Evolutionary conservation across 2,888 invertebrate genomes (phyloP).

Genomic region (Calameuta pallipes): DNA sequence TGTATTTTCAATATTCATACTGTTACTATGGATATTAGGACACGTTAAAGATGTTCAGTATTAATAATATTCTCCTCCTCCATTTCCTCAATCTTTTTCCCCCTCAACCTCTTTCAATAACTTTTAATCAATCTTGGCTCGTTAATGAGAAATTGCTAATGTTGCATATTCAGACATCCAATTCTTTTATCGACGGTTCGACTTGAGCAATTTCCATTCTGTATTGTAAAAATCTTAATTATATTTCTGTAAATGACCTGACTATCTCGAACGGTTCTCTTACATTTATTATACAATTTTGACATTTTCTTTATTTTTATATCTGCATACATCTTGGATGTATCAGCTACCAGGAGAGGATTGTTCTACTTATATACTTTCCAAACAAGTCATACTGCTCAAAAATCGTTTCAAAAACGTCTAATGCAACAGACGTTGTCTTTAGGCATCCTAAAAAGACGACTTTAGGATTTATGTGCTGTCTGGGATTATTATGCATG

Average conservation of each 20-base stretch:
- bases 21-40: neutral
- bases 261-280: neutral
- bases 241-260: neutral
- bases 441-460: neutral
- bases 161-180: neutral
- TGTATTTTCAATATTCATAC: neutral
- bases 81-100: neutral
- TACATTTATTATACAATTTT: constrained; percentile 9
- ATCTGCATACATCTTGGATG: neutral
- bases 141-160: neutral
- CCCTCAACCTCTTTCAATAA: neutral
- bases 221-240: neutral
- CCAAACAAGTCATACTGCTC: neutral
- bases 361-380: neutral
- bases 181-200: neutral
- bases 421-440: neutral
- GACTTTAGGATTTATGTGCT: neutral
- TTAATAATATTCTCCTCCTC: neutral
- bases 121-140: neutral
- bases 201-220: neutral
- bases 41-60: neutral
- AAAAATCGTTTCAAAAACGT: neutral
- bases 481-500: neutral
- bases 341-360: neutral
- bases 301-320: neutral